phyloP scores from a whole-genome alignment of 2,888 invertebrate genomes.

The Apocheima hispidaria region DNA sequence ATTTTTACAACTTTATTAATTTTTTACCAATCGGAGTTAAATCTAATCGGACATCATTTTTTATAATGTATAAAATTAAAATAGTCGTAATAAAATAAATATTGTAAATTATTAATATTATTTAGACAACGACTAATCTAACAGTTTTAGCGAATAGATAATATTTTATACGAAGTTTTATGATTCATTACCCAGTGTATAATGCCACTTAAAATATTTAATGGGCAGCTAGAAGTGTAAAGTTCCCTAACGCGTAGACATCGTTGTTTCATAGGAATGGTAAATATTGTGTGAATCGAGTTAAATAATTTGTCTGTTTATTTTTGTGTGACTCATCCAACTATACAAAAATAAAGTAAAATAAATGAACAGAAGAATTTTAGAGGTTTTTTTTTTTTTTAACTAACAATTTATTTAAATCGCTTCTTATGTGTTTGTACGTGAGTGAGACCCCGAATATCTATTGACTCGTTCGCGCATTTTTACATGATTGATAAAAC shows the following conservation, averaged over 20 bases:
- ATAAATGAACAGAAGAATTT: no score
- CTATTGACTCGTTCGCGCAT: no score
- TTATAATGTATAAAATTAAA: constrained; percentile 46
- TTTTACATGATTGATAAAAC: no score
- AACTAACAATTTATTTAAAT: background rate
- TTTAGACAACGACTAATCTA: constrained; percentile 70
- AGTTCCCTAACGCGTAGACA: constrained; percentile 43
- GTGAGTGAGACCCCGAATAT: no score
- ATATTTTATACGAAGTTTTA: constrained; percentile 44
- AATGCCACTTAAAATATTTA: constrained; percentile 19
- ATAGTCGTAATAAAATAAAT: constrained; percentile 51
- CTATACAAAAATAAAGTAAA: background rate
- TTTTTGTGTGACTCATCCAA: constrained; percentile 17
- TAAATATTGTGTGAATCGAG: constrained; percentile 40
- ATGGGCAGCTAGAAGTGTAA: constrained; percentile 55
- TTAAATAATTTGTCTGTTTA: background rate
- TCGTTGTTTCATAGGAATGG: constrained; percentile 41
- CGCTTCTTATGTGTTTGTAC: no score
- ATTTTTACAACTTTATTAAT: constrained; percentile 27
- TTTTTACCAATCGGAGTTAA: constrained; percentile 21
- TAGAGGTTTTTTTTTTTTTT: no score
- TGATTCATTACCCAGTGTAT: constrained; percentile 30
- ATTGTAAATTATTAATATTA: constrained; percentile 66
- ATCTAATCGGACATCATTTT: constrained; percentile 52
- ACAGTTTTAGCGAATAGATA: constrained; percentile 46